Base-by-base conservation (phyloP, 2,888 invertebrate genomes). In the Apodemia duryi region DNA sequence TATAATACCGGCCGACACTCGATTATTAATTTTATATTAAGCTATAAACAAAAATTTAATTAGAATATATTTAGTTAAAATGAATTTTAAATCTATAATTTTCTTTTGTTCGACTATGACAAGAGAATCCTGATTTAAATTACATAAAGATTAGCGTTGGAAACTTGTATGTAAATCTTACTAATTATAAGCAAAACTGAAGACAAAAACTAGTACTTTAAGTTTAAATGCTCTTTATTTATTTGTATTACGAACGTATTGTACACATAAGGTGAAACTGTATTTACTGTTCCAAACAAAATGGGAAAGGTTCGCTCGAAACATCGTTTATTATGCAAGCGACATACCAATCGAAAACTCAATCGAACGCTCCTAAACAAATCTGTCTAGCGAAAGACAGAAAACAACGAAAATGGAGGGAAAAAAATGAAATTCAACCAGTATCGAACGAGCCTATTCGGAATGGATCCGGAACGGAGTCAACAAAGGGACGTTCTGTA, bases 401-500 rank as follows among this genome's bases (percentile, higher is more conserved):
- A 84, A 81, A 84, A 80, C 78, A 77, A 74, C 74, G 77, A 75
- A 76, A 75, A 71, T 68, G 68, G 49, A 64, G 43, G 67, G 76
- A 81, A 77, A 84, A 81, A 77, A 77, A 76, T 75, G 77, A 77
- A 79, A 76, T 77, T 75, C 78, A 79, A 75, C 77, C 80, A 77
- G 83, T 84, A 88, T 87, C 83, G 86, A 84, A 85, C 81, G 76
- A 73, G 78, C 77, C 83, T 86, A 86, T 88, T 84, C 81, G 83
- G 77, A 84, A 86, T 83, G 84, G 83, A 85, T 83, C 82, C 81
- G 85, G 81, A 76, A 81, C 76, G 78, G 75, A 86, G 84, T 85
- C 85, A 88, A 91, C 90, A 90, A 91, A 91, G 89, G 87, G 88
- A 88, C 81, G 87, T 83, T 84, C 84, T 86, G 83, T 83, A 77